phyloP scores from a whole-genome alignment of 2,797 vertebrate species.

The Taeniopygia guttata region DNA sequence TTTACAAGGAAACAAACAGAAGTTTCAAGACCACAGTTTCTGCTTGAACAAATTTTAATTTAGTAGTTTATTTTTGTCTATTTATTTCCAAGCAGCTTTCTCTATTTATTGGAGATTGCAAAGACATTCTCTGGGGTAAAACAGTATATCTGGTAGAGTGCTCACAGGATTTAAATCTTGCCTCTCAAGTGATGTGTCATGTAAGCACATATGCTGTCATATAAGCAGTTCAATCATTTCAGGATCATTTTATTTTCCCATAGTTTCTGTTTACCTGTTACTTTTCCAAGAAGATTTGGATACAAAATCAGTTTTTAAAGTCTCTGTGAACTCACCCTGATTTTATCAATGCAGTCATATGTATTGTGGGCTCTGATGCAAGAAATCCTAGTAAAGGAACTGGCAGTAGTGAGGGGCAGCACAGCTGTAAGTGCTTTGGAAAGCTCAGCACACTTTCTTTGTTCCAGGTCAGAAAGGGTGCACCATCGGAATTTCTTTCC shows the following conservation, averaged over 20 bases:
- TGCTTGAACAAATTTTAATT: background rate
- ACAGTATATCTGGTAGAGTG: background rate
- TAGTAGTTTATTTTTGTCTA: background rate
- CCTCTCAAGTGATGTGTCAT: background rate
- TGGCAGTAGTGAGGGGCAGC: slow-evolving; percentile 66
- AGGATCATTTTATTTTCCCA: background rate
- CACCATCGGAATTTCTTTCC: slow-evolving; percentile 94
- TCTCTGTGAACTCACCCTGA: slow-evolving; percentile 78
- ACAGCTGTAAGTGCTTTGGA: slow-evolving; percentile 79
- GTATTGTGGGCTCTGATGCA: slow-evolving; percentile 85
- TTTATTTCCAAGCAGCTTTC: background rate
- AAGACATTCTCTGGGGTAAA: background rate
- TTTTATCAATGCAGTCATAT: slow-evolving; percentile 85
- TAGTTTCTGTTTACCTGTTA: background rate
- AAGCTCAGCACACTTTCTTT: slow-evolving; percentile 89
- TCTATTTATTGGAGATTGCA: background rate
- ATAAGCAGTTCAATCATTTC: background rate
- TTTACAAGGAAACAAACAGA: background rate
- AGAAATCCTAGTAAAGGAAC: slow-evolving; percentile 80
- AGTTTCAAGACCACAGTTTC: background rate
- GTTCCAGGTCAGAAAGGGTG: slow-evolving; percentile 86
- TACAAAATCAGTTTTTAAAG: background rate
- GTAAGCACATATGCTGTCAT: background rate
- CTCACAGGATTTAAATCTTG: background rate
- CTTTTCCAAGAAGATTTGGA: background rate